Evolutionary conservation across 2,888 invertebrate genomes (phyloP), one percentile per base, ranked within the genome.

Genomic region (Rhogogaster chlorosoma): DNA sequence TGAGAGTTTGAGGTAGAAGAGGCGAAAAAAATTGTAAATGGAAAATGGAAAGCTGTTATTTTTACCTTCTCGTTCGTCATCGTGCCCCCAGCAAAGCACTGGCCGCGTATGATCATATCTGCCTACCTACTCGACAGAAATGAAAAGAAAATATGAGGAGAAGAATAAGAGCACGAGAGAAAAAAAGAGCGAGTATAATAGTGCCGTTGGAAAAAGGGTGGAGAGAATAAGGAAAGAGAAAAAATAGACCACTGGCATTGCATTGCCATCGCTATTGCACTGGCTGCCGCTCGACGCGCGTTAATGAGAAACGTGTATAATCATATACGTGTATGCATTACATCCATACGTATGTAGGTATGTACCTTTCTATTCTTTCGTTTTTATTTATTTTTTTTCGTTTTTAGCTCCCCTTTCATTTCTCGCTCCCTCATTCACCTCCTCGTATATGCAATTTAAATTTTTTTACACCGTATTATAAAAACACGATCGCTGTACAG

Each of bases 71-170:
- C 53, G n/a, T 32, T 67, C 67, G 67, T 29, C 67, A 32, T 64
- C 12, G 22, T 22, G 53, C n/a, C 4, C 53, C 15, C 29, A 26
- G 15, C n/a, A 53, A 49, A 45, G 77, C n/a, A 53, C 29, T 32
- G 18, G 53, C 77, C 77, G 26, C 18, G 10, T 42, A n/a, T 42
- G 26, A 73, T 42, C 38, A 73, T 45, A 45, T 42, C 38, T 9
- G 9, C 38, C n/a, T 22, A 9, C 38, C 73, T 85, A 83, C 85
- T 86, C 22, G 61, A 6, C 87, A 88, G 88, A 91, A 92, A 92
- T 92, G 90, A 92, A 92, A 92, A 91, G 90, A 90, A 92, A 91
- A 92, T 87, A 91, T 89, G 91, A 91, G 91, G 38, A 71, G 45
- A 12, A 36, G 64, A 22, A 26, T 83, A 57, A 73, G 49, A 83